phyloP scores from a whole-genome alignment of 2,797 vertebrate species.

The Sebastiscus albofasciatus region DNA sequence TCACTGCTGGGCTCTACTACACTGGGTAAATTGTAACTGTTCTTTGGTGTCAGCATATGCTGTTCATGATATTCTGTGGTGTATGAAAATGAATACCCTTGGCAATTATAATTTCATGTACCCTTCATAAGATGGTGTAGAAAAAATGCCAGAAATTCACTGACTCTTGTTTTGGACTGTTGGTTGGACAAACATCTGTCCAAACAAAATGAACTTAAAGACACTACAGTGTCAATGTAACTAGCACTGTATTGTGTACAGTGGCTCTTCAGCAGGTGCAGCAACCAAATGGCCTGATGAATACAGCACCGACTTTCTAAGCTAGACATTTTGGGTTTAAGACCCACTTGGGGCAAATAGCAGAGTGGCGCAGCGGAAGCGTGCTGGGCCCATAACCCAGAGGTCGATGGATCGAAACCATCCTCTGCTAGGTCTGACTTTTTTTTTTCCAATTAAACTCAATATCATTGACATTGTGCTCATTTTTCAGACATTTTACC shows the following conservation, averaged over 20 bases:
- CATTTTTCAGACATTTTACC: background rate
- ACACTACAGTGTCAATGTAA: too few relatives aligned
- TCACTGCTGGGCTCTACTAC: too few relatives aligned
- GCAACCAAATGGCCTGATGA: too few relatives aligned
- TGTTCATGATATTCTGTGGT: background rate
- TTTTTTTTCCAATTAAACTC: background rate
- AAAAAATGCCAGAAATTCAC: background rate
- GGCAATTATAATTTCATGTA: background rate
- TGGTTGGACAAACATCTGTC: too few relatives aligned
- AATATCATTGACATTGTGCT: background rate
- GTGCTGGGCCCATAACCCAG: slow-evolving; percentile 64
- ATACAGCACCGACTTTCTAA: too few relatives aligned
- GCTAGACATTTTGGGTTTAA: too few relatives aligned
- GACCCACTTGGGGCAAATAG: background rate
- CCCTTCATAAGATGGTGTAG: background rate
- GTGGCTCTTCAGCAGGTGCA: too few relatives aligned
- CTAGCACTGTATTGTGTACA: too few relatives aligned
- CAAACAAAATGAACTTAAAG: too few relatives aligned
- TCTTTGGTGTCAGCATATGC: too few relatives aligned
- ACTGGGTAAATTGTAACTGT: too few relatives aligned
- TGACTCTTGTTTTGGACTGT: background rate
- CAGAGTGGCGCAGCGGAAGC: slow-evolving; percentile 30
- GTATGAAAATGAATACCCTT: background rate
- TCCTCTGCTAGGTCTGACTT: slow-evolving; percentile 65
- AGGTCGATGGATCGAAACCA: slow-evolving; percentile 78